phyloP scores from a whole-genome alignment of 1,140 invertebrate species.

The Caenorhabditis briggsae region DNA sequence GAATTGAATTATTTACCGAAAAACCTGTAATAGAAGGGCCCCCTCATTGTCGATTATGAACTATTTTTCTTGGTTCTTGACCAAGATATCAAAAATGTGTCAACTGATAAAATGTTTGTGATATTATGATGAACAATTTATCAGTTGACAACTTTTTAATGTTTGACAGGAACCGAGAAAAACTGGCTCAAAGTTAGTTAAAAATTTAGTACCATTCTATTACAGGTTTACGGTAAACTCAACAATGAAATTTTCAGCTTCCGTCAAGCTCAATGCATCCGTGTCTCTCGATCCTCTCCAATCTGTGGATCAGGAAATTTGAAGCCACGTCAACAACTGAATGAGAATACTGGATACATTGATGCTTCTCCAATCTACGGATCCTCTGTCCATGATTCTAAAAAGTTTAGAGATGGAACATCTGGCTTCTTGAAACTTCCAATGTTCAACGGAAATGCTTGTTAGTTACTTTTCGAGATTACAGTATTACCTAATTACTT shows the following conservation, averaged over 20 bases:
- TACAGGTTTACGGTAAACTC: too few relatives aligned
- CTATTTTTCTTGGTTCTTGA: too few relatives aligned
- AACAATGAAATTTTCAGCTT: slow-evolving; percentile 64
- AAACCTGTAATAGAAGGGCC: too few relatives aligned
- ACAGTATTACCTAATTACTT: background rate
- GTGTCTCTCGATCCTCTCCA: slow-evolving; percentile 76
- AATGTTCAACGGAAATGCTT: slow-evolving; percentile 73
- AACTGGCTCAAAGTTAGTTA: too few relatives aligned
- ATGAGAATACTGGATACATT: slow-evolving; percentile 77
- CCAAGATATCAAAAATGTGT: too few relatives aligned
- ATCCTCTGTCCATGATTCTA: slow-evolving; percentile 70
- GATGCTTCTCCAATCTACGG: slow-evolving; percentile 78
- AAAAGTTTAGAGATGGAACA: slow-evolving; percentile 74
- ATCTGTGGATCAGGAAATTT: slow-evolving; percentile 76
- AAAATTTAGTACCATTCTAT: too few relatives aligned
- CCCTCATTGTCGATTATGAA: too few relatives aligned
- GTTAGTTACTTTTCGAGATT: background rate
- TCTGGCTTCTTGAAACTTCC: slow-evolving; percentile 74
- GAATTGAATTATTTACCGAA: too few relatives aligned
- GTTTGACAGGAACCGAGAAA: too few relatives aligned
- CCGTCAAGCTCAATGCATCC: slow-evolving; percentile 72
- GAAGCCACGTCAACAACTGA: slow-evolving; percentile 76
- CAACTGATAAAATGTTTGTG: too few relatives aligned
- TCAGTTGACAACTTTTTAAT: too few relatives aligned
- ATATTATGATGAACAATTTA: too few relatives aligned